These are phyloP conservation scores for Papilio gigon DNA, from an alignment of 2,888 invertebrate species.

Conservation along the genomic window DNA sequence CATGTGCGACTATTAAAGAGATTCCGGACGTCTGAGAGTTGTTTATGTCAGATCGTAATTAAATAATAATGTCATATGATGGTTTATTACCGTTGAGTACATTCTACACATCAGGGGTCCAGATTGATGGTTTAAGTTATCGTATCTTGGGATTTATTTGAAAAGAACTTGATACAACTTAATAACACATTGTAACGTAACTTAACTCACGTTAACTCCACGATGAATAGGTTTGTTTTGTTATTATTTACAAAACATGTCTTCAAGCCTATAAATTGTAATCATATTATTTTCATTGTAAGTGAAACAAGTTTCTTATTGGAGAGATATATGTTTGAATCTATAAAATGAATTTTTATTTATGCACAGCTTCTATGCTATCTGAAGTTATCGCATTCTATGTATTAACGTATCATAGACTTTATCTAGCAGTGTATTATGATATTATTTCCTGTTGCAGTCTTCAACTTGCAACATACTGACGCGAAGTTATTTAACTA, in stretches of 20 bases:
- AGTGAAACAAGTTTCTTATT: too few species aligned
- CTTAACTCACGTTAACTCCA: too few species aligned
- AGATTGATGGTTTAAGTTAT: neutral
- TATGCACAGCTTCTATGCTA: neutral
- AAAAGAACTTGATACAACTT: neutral
- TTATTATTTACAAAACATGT: too few species aligned
- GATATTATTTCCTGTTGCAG: conserved; percentile 6
- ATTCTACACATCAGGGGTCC: neutral
- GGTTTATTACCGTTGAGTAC: neutral
- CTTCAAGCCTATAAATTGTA: too few species aligned
- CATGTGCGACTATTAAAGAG: conserved; percentile 41
- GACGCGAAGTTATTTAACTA: conserved; percentile 19
- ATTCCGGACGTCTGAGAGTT: conserved; percentile 21
- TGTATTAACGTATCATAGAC: neutral
- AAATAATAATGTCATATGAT: neutral
- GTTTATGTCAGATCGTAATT: conserved; percentile 36
- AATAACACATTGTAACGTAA: too few species aligned
- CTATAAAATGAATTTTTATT: too few species aligned
- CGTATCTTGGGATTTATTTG: neutral
- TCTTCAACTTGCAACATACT: conserved; percentile 8
- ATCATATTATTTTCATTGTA: too few species aligned
- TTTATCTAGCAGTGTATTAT: neutral
- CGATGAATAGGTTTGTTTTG: too few species aligned
- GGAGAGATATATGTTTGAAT: too few species aligned
- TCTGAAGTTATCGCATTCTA: neutral